A percentile compares a stretch with the other conserved stretches of the same genome.
Conservation (phyloP, 2,113 vertebrate genomes). For the Carollia perspicillata region DNA sequence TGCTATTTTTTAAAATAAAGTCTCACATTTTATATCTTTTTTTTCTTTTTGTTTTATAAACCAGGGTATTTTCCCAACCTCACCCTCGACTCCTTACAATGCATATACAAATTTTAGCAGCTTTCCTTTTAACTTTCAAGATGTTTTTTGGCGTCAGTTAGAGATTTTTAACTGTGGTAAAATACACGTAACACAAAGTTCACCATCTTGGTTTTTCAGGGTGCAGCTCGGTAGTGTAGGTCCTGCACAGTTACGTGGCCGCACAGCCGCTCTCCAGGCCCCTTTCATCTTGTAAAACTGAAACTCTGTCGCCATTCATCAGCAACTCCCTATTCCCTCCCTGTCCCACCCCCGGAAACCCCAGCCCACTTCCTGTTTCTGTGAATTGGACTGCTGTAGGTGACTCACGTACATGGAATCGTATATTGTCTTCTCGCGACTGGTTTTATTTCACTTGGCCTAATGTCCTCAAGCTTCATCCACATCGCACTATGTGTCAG, state of each 20-base stretch:
- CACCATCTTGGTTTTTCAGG: background rate
- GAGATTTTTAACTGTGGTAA: background rate
- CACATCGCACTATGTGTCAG: too few species aligned
- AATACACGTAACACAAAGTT: background rate
- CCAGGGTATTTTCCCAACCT: background rate
- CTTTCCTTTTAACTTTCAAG: background rate
- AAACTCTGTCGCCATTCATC: background rate
- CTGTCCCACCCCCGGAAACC: background rate
- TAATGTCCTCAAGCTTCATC: too few species aligned
- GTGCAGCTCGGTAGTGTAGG: background rate
- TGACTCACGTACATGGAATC: too few species aligned
- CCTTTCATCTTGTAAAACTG: background rate
- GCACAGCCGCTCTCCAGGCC: background rate
- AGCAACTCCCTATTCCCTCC: background rate
- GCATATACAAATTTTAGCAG: background rate
- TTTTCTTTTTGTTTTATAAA: background rate
- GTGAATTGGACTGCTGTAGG: background rate
- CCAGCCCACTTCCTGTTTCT: background rate
- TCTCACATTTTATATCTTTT: background rate
- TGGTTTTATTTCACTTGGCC: too few species aligned
- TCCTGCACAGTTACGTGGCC: too few species aligned
- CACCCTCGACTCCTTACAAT: background rate
- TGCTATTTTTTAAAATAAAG: background rate
- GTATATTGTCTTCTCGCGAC: too few species aligned
- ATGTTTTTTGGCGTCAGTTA: background rate